Base-by-base conservation (phyloP, 2,797 vertebrate species). In the Bucorvus abyssinicus region DNA sequence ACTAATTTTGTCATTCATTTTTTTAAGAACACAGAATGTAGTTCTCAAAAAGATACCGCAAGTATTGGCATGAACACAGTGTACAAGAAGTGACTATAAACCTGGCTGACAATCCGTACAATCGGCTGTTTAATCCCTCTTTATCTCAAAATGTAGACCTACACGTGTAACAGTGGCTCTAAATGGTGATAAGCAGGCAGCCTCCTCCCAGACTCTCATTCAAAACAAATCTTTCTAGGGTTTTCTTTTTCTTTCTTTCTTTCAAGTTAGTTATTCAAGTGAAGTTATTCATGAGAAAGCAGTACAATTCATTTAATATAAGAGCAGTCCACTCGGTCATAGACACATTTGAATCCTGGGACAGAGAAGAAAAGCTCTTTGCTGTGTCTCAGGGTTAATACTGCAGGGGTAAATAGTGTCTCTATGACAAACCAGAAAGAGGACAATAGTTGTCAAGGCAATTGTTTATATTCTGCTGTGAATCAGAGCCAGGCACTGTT, bases 171-270 rank as follows among this genome's bases (percentile, higher is more conserved):
- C 7, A 44, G 19, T 64, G 53, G 61, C 22, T 52, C 22, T 50
- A 23, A 61, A 60, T 8, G 24, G 7, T 50, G 32, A 55, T 27
- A 45, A 73, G 14, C 16, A 65, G 19, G 7, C 30, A 84, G 19
- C 3, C 32, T 68, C 40, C 40, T 57, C 29, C 18, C 19, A 84
- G 21, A 45, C 9, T 40, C 29, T 55, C 29, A 79, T 42, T 65
- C 18, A 61, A 56, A 89, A 65, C 7, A 82, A 76, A 42, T 16
- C 4, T 68, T 44, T 40, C 36, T 60, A 68, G 16, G 8, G 27
- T 2, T 2, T 9, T 22, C 44, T 70, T 26, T 14, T 5, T 8
- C 3, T 14, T 5, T 8, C 3, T 36, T 20, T 50, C 2, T 29
- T 80, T 24, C 5, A 71, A 71, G 27, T 26, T 34, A 44, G 10